phyloP scores from a whole-genome alignment of 1,140 invertebrate genomes.

The Zeugodacus cucurbitae region DNA sequence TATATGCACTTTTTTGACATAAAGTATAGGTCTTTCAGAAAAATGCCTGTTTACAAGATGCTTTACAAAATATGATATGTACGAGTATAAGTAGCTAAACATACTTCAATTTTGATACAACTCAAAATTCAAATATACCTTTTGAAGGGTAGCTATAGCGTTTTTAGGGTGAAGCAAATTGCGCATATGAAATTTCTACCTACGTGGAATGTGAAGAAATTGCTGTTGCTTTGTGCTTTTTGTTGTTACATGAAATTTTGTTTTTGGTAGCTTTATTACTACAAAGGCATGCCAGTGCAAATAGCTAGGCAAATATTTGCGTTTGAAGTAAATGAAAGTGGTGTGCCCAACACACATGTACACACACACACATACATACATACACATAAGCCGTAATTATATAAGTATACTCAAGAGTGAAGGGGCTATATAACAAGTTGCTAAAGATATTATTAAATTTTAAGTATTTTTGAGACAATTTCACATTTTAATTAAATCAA shows the following conservation, averaged over 20 bases:
- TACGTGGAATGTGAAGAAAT: not conserved
- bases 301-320: constrained; percentile 24
- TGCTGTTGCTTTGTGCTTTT: not conserved
- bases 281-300: not conserved
- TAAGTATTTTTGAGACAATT: not conserved
- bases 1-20: no score
- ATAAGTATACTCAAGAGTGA: no score
- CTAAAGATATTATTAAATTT: not conserved
- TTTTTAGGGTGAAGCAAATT: not conserved
- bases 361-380: no score
- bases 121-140: not conserved
- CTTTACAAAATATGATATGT: no score
- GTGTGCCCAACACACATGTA: not conserved
- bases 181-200: not conserved
- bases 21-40: no score
- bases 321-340: not conserved
- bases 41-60: no score
- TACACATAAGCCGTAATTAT: no score
- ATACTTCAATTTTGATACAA: no score
- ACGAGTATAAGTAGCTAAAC: no score
- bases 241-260: not conserved
- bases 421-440: not conserved
- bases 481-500: no score
- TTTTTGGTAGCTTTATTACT: not conserved
- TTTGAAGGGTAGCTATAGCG: not conserved